Conservation (phyloP, 2,113 vertebrate genomes). For the Uria aalge region DNA sequence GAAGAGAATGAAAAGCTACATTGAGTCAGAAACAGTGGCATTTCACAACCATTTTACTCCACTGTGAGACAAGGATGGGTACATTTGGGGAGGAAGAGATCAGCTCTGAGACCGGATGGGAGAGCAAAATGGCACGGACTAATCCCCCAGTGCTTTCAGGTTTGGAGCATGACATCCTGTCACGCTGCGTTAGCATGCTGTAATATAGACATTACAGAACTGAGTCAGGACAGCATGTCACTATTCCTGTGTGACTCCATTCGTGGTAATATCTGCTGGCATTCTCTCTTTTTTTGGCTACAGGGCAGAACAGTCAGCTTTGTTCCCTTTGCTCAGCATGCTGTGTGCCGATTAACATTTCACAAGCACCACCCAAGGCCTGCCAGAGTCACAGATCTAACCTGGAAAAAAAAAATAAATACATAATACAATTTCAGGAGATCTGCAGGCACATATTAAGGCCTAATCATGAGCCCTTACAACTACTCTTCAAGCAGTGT, state of each 20-base stretch:
- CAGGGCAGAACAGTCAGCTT: conserved; percentile 45
- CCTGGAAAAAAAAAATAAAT: neutral
- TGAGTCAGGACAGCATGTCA: conserved; percentile 35
- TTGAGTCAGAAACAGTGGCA: neutral
- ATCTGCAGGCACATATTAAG: neutral
- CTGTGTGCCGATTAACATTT: neutral
- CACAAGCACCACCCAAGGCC: neutral
- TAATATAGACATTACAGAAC: neutral
- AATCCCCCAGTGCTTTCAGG: neutral
- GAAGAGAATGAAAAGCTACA: neutral
- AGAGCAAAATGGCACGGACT: neutral
- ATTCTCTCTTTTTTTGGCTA: conserved; percentile 17
- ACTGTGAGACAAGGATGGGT: neutral
- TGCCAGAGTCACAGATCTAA: neutral
- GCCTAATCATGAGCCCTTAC: neutral
- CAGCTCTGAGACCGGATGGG: neutral
- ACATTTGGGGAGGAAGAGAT: neutral
- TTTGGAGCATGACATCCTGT: neutral
- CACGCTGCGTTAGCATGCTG: neutral
- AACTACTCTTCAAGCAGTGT: neutral
- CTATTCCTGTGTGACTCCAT: neutral
- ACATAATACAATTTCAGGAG: neutral
- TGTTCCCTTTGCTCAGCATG: neutral
- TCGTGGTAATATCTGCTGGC: conserved; percentile 28
- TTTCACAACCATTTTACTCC: neutral